Percentiles rank a stretch among this genome's conserved stretches.
Conservation (phyloP, 2,113 vertebrate genomes). For the Colius striatus region DNA sequence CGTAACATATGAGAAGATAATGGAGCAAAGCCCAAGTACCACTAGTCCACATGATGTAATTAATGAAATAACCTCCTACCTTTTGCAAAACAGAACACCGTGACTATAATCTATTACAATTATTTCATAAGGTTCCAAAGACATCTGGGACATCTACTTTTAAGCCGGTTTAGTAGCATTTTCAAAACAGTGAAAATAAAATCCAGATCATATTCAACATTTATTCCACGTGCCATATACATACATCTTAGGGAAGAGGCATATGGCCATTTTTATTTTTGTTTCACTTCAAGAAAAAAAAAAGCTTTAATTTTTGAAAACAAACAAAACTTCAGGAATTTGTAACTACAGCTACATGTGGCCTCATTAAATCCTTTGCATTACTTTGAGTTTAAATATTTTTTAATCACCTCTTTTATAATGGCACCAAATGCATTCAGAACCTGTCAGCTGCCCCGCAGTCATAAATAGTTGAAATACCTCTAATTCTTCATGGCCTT, state of each 20-base stretch:
- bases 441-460: background rate
- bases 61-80: background rate
- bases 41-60: background rate
- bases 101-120: background rate
- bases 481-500: background rate
- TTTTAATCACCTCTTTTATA: background rate
- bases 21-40: background rate
- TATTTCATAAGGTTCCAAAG: background rate
- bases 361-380: background rate
- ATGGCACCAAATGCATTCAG: background rate
- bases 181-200: background rate
- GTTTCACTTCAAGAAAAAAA: background rate
- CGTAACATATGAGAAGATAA: slow-evolving; percentile 6
- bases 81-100: background rate
- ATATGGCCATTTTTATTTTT: background rate
- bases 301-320: background rate
- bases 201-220: background rate
- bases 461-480: background rate
- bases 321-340: background rate
- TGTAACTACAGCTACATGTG: background rate
- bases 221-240: background rate
- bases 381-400: background rate
- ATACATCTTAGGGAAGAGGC: background rate
- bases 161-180: background rate
- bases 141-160: background rate